A percentile compares a stretch with the other conserved stretches of the same genome.
Evolutionary conservation across 2,113 vertebrate species (phyloP).

Genomic region (Atractosteus spatula): DNA sequence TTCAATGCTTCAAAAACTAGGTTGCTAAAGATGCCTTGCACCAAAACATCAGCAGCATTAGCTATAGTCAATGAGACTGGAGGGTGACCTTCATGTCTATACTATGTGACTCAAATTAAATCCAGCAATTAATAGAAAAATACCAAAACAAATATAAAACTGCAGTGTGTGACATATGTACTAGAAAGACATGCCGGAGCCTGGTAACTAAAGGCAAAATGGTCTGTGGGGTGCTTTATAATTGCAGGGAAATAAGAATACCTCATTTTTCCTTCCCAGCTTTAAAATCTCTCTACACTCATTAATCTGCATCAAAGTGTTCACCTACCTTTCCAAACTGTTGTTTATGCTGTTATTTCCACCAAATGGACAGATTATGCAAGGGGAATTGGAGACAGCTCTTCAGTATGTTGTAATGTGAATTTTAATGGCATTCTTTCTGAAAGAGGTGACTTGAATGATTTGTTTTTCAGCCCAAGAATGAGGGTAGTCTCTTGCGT

Average conservation of each 20-base stretch:
- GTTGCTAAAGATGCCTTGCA: no score
- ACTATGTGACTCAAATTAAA: background rate
- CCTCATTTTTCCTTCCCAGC: background rate
- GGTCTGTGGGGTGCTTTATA: background rate
- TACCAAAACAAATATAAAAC: background rate
- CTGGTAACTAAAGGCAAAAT: background rate
- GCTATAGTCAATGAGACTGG: no score
- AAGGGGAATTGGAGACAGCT: background rate
- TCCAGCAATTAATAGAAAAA: background rate
- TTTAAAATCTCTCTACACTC: background rate
- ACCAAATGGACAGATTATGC: background rate
- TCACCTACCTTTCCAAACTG: background rate
- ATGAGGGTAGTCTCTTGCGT: background rate
- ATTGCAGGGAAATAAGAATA: background rate
- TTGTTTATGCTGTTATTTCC: background rate
- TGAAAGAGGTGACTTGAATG: background rate
- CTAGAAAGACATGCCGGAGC: background rate
- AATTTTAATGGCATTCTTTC: background rate
- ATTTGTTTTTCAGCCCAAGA: no score
- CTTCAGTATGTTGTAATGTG: background rate
- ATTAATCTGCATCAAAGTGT: background rate
- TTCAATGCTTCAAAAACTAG: no score
- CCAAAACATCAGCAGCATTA: no score
- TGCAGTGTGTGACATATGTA: background rate
- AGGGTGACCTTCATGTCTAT: background rate